Conservation (phyloP, 1,140 invertebrate species). For the Drosophila funebris region DNA sequence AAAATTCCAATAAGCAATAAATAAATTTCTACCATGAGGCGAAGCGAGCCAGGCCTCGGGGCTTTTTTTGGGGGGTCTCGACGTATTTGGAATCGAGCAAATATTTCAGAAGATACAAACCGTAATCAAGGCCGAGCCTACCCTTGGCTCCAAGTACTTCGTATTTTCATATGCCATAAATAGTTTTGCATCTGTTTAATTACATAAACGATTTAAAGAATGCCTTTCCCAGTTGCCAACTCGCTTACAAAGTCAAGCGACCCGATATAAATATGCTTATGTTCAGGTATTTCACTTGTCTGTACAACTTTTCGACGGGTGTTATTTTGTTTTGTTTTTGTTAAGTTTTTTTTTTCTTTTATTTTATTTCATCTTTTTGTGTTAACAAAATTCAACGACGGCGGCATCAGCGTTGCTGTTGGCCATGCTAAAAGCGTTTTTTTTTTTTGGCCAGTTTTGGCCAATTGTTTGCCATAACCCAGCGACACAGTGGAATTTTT, state of each 20-base stretch:
- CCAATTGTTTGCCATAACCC: conserved; percentile 69
- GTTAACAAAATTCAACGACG: conserved; percentile 68
- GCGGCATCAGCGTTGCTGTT: conserved; percentile 49
- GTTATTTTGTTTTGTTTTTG: conserved; percentile 47
- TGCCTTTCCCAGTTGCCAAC: background rate
- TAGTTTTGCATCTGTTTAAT: background rate
- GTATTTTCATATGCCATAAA: background rate
- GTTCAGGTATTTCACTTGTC: conserved; percentile 67
- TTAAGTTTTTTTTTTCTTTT: conserved; percentile 48
- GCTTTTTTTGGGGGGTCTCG: conserved; percentile 65
- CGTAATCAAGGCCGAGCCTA: conserved; percentile 56
- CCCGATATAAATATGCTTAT: conserved; percentile 39
- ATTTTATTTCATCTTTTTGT: conserved; percentile 43
- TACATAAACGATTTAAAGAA: background rate
- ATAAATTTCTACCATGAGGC: conserved; percentile 78
- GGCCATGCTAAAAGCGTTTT: conserved; percentile 64
- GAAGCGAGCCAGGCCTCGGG: conserved; percentile 76
- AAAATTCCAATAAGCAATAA: conserved; percentile 81
- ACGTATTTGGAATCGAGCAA: conserved; percentile 58
- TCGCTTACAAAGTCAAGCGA: background rate
- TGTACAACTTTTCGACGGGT: conserved; percentile 62
- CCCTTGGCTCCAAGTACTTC: conserved; percentile 34
- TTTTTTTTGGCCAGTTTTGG: conserved; percentile 50
- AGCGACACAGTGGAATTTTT: conserved; percentile 71
- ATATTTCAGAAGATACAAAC: conserved; percentile 50